A percentile compares a stretch with the other conserved stretches of the same genome.
These are phyloP conservation scores for Petrophora chlorosata DNA, from an alignment of 2,888 invertebrate species.

Conservation along the genomic window DNA sequence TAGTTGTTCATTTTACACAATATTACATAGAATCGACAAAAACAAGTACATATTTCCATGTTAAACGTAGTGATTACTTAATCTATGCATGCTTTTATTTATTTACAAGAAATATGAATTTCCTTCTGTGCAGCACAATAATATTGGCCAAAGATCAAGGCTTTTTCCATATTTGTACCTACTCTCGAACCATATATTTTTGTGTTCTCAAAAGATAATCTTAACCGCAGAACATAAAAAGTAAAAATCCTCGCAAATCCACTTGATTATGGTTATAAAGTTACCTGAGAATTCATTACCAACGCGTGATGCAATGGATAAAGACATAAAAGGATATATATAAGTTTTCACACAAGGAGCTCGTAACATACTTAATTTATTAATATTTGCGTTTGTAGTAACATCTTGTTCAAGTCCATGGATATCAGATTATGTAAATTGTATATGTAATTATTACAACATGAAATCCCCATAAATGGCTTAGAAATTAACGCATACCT, in stretches of 20 bases:
- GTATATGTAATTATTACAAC: not conserved
- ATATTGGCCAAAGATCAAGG: slow-evolving; percentile 1
- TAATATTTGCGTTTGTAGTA: slow-evolving; percentile 22
- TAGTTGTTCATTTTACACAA: too few species aligned
- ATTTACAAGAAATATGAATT: too few species aligned
- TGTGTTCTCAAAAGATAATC: slow-evolving; percentile 11
- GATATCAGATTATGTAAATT: not conserved
- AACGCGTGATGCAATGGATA: slow-evolving; percentile 43
- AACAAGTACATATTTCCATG: too few species aligned
- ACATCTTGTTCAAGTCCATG: not conserved
- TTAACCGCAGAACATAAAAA: not conserved
- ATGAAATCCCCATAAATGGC: not conserved
- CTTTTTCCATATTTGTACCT: not conserved
- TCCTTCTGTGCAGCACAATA: too few species aligned
- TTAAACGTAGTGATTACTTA: too few species aligned
- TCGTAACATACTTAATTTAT: slow-evolving; percentile 35
- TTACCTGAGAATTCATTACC: slow-evolving; percentile 43
- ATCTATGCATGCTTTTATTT: too few species aligned
- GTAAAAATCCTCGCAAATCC: slow-evolving; percentile 19
- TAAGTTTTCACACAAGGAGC: slow-evolving; percentile 24
- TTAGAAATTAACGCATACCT: too few species aligned
- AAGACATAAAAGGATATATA: slow-evolving; percentile 47
- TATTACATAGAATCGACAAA: too few species aligned
- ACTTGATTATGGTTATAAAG: slow-evolving; percentile 31
- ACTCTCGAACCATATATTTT: not conserved